Evolutionary conservation across 2,888 invertebrate genomes (phyloP).

Genomic region (Petrolisthes cinctipes): DNA sequence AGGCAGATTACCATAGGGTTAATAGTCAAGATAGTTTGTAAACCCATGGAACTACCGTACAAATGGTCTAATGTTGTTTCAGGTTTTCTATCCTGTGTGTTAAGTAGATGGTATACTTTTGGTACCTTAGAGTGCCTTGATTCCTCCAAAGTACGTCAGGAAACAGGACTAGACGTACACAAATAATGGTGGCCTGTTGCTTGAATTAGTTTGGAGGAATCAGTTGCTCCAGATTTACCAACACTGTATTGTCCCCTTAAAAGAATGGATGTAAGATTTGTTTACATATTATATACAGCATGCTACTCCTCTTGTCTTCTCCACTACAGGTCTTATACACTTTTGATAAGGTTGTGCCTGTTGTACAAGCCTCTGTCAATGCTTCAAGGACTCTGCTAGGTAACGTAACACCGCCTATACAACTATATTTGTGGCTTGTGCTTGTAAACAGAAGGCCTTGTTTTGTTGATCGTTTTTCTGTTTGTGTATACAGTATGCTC

Average conservation of each 20-base stretch:
- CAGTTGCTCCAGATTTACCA: no score
- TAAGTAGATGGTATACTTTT: no score
- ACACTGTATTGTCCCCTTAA: background rate
- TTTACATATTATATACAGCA: slow-evolving; percentile 30
- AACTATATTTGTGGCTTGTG: background rate
- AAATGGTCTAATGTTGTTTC: no score
- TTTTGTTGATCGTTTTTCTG: background rate
- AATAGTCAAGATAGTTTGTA: no score
- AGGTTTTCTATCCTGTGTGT: no score
- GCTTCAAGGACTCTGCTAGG: slow-evolving; percentile 77
- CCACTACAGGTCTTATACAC: slow-evolving; percentile 74
- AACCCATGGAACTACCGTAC: no score
- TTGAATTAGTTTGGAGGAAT: no score
- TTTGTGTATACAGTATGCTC: background rate
- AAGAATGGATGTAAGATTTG: background rate
- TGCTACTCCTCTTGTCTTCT: slow-evolving; percentile 42
- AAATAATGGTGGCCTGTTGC: no score
- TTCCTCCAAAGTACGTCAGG: no score
- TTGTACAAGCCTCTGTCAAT: slow-evolving; percentile 85
- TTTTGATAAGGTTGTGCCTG: slow-evolving; percentile 77
- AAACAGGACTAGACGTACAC: no score
- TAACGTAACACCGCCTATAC: slow-evolving; percentile 52
- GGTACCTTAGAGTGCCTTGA: no score
- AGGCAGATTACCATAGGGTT: no score
- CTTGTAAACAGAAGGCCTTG: background rate